Conservation (phyloP, 2,888 invertebrate species). For the Cyaniris semiargus region DNA sequence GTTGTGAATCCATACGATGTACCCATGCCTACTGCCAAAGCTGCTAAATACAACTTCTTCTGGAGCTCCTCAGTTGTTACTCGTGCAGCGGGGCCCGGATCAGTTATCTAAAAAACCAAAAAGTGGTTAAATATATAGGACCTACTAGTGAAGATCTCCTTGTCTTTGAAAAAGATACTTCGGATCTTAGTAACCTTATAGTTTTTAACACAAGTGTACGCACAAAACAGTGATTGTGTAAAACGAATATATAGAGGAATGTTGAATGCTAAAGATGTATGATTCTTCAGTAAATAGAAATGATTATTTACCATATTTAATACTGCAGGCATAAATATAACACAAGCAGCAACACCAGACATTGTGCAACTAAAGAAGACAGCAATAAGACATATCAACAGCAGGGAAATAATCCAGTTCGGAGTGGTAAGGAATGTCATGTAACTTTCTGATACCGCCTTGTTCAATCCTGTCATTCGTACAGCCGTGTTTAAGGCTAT, state of each 20-base stretch:
- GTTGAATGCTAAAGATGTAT: not conserved
- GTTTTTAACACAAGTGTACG: too few relatives aligned
- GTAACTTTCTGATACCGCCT: conserved; percentile 34
- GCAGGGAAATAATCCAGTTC: conserved; percentile 43
- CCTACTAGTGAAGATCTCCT: not conserved
- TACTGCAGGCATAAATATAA: conserved; percentile 52
- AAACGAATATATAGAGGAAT: not conserved
- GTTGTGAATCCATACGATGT: conserved; percentile 53
- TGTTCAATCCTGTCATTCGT: conserved; percentile 38
- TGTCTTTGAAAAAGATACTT: too few relatives aligned
- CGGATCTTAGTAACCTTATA: too few relatives aligned
- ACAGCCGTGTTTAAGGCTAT: conserved; percentile 45
- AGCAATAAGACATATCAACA: conserved; percentile 49
- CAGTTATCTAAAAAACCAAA: not conserved
- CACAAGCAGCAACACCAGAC: conserved; percentile 51
- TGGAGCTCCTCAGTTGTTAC: conserved; percentile 45
- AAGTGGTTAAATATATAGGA: not conserved
- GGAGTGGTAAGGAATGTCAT: conserved; percentile 44
- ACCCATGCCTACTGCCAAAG: conserved; percentile 55
- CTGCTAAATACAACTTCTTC: conserved; percentile 47
- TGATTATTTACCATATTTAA: conserved; percentile 51
- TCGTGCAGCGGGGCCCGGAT: conserved; percentile 26
- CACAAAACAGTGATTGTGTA: not conserved
- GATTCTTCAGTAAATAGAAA: not conserved
- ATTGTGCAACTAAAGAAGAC: conserved; percentile 51